phyloP scores from a whole-genome alignment of 2,113 vertebrate genomes.

The Epinephelus lanceolatus region DNA sequence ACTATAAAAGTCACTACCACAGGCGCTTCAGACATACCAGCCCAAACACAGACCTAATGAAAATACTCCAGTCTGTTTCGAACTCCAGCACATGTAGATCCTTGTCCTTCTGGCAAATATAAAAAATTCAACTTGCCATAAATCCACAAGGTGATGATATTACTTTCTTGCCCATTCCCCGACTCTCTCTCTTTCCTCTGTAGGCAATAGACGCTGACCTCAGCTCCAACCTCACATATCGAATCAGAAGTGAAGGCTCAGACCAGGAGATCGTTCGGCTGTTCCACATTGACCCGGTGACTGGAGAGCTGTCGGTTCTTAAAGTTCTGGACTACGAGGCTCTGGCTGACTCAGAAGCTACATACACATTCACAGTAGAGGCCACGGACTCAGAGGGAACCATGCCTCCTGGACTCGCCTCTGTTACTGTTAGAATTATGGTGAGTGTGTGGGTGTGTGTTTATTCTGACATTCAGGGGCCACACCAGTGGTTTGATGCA shows the following conservation, averaged over 20 bases:
- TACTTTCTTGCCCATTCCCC: conserved; percentile 7
- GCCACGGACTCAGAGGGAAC: conserved; percentile 89
- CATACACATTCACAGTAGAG: conserved; percentile 92
- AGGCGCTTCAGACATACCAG: conserved; percentile 1
- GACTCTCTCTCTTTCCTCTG: conserved; percentile 10
- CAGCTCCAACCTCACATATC: conserved; percentile 90
- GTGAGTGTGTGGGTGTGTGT: conserved; percentile 59
- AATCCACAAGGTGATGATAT: conserved; percentile 11
- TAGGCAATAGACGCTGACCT: conserved; percentile 94
- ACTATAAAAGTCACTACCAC: conserved; percentile 32
- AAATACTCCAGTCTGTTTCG: conserved; percentile 7
- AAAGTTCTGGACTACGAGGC: conserved; percentile 93
- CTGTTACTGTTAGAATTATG: conserved; percentile 73
- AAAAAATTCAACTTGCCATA: conserved; percentile 33
- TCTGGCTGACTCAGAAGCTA: conserved; percentile 84
- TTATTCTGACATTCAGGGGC: background rate
- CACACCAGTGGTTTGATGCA: background rate
- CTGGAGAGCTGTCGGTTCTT: conserved; percentile 88
- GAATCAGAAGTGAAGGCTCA: conserved; percentile 83
- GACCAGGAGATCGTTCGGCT: conserved; percentile 81
- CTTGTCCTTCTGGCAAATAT: conserved; percentile 29
- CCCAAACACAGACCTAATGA: conserved; percentile 17
- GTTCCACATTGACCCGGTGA: conserved; percentile 88
- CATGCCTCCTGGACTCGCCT: conserved; percentile 90
- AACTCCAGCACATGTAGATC: conserved; percentile 7